These are phyloP conservation scores for Cercopithecus neglectus DNA, from an alignment of 2,797 vertebrate species.

Conservation along the genomic window DNA sequence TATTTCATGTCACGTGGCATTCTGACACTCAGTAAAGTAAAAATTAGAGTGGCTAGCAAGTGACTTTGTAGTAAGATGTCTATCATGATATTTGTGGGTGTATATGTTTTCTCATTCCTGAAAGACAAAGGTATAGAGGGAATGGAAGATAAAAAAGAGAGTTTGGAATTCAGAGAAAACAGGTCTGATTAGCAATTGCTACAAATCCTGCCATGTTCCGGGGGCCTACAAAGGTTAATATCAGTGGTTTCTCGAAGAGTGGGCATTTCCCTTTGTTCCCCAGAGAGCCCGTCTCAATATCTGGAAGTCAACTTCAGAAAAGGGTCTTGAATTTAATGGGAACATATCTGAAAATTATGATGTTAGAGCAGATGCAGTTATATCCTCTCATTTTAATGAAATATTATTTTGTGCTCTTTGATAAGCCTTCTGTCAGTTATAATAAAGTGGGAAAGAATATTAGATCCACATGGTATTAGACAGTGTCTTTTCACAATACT, in stretches of 20 bases:
- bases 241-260: not conserved
- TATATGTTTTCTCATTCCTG: not conserved
- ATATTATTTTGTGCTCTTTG: not conserved
- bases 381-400: slow-evolving; percentile 30
- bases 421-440: not conserved
- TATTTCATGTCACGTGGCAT: not conserved
- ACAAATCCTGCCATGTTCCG: not conserved
- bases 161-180: not conserved
- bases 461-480: not conserved
- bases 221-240: not conserved
- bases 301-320: not conserved
- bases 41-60: slow-evolving; percentile 20
- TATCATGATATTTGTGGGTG: not conserved
- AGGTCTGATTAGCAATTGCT: not conserved
- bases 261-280: not conserved
- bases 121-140: not conserved
- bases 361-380: not conserved
- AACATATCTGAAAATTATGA: not conserved
- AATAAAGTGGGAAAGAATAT: not conserved
- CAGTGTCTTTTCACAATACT: not conserved
- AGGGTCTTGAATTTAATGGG: not conserved
- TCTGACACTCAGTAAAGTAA: not conserved
- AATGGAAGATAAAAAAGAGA: not conserved
- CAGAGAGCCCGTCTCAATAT: not conserved
- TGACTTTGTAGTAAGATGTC: not conserved